These are phyloP conservation scores for Microctonus brassicae DNA, from an alignment of 2,888 invertebrate species.

Conservation along the genomic window DNA sequence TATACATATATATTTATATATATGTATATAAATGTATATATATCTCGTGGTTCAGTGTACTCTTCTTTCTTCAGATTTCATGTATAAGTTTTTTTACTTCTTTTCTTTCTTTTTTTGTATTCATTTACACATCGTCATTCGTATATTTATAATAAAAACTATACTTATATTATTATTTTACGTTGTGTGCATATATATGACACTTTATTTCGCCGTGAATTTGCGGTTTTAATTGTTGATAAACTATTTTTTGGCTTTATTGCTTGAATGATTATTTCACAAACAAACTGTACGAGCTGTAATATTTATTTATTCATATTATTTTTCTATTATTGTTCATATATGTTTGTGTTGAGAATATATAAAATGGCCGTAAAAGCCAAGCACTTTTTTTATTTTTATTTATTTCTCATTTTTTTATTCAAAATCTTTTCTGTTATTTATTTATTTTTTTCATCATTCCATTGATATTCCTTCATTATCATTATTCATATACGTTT, in stretches of 20 bases:
- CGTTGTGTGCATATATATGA: background rate
- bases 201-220: background rate
- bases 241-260: slow-evolving; percentile 33
- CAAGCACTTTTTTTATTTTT: too few species aligned
- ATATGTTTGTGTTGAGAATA: slow-evolving; percentile 27
- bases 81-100: background rate
- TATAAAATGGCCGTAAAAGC: slow-evolving; percentile 43
- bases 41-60: too few species aligned
- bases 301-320: slow-evolving; percentile 50
- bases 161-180: too few species aligned
- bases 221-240: background rate
- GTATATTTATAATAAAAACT: too few species aligned
- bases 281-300: slow-evolving; percentile 62
- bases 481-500: background rate
- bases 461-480: background rate
- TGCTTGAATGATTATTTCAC: slow-evolving; percentile 62
- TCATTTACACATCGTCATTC: too few species aligned
- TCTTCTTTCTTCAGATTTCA: background rate
- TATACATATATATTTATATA: background rate
- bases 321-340: slow-evolving; percentile 39
- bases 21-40: background rate
- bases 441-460: background rate
- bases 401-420: background rate
- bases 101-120: too few species aligned
- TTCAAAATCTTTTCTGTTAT: background rate